Percentiles rank a stretch among this genome's conserved stretches.
phyloP scores from a whole-genome alignment of 2,113 vertebrate genomes.

The Lagopus leucura region DNA sequence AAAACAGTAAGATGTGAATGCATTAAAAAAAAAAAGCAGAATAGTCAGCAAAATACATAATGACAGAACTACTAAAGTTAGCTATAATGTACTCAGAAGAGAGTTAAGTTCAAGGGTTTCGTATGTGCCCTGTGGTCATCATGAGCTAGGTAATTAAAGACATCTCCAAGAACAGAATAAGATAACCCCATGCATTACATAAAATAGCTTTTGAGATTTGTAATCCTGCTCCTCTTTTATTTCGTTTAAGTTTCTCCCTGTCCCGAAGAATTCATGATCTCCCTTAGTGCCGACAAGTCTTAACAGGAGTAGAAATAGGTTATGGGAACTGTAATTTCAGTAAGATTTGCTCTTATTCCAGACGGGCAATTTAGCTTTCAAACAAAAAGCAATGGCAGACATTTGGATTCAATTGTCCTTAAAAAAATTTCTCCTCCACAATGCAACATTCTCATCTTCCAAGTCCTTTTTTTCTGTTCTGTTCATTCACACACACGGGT shows the following conservation, averaged over 20 bases:
- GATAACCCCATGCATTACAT: neutral
- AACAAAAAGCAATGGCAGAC: neutral
- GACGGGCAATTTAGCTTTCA: neutral
- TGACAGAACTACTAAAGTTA: neutral
- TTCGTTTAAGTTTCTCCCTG: neutral
- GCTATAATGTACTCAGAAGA: no score
- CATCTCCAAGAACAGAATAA: neutral
- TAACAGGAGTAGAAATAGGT: neutral
- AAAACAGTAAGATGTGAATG: neutral
- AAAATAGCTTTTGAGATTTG: no score
- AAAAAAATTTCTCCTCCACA: neutral
- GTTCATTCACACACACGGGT: neutral
- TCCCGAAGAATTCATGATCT: neutral
- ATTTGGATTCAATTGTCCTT: neutral
- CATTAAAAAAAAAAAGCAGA: neutral
- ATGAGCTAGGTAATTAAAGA: neutral
- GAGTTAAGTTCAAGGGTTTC: neutral
- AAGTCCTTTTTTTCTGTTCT: neutral
- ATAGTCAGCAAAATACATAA: rapidly evolving
- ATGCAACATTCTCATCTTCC: neutral
- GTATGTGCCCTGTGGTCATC: rapidly evolving
- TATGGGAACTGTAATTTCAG: neutral
- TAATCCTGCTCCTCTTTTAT: neutral
- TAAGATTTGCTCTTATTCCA: neutral
- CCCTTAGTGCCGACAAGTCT: neutral